phyloP scores from a whole-genome alignment of 2,113 vertebrate genomes.

The Gila orcuttii region DNA sequence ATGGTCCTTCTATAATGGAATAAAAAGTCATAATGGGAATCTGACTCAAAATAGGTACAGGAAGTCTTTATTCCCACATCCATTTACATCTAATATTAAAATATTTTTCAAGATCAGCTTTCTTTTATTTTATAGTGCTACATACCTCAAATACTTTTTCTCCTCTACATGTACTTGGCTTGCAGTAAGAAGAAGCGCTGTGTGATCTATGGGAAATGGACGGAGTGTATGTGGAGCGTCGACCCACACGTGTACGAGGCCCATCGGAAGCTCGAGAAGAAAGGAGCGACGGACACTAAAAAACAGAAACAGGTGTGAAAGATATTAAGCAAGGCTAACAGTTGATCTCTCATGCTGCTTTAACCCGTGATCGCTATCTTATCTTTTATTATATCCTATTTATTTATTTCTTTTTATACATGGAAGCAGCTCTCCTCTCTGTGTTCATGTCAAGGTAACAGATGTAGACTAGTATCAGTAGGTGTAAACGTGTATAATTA shows the following conservation, averaged over 20 bases:
- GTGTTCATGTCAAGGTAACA: not conserved
- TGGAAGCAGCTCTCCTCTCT: not conserved
- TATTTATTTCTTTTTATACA: not conserved
- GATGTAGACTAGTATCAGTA: not conserved
- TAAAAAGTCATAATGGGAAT: not conserved
- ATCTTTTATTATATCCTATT: not conserved
- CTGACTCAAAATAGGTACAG: not conserved
- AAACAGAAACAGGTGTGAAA: slow-evolving; percentile 75
- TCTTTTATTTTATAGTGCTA: not conserved
- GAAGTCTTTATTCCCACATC: not conserved
- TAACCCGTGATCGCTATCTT: not conserved
- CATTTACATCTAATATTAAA: not conserved
- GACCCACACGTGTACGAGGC: slow-evolving; percentile 83
- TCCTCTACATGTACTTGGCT: not conserved
- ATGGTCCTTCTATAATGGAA: too few relatives aligned
- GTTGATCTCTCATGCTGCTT: not conserved
- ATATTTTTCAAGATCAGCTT: not conserved
- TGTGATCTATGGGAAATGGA: slow-evolving; percentile 98
- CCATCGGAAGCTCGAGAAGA: slow-evolving; percentile 85
- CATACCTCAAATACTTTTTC: not conserved
- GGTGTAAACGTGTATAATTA: not conserved
- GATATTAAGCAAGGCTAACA: not conserved
- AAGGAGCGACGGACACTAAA: slow-evolving; percentile 74
- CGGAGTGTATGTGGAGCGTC: slow-evolving; percentile 92
- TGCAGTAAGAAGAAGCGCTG: slow-evolving; percentile 91